Evolutionary conservation across 37 sponge, comb jelly and placozoan species (phyloP), one percentile per base, ranked within the genome.

Genomic region (Eunapius fragilis): DNA sequence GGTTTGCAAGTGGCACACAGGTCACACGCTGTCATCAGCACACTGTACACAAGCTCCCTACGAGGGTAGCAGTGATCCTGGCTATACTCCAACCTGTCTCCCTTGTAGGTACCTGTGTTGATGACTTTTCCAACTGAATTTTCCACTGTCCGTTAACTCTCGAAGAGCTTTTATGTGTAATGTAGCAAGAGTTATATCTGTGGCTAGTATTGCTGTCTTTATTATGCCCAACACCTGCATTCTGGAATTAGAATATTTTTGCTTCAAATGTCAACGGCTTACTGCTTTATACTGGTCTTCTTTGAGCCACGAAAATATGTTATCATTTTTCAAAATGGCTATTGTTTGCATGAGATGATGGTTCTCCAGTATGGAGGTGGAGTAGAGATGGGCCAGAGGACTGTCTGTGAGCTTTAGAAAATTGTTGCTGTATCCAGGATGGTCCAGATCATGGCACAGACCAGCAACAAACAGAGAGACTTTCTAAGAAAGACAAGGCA

Each of bases 381-480:
- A 84, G 74, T 93, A 93, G 78, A 89, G 87, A 6, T 69, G 24
- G 22, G 94, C 82, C 68, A 93, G 71, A 14, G 90, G 94, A 31
- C 47, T 47, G 37, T 41, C 72, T 71, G 82, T 87, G 24, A 70
- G 35, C 70, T 50, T 71, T 67, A 87, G 33, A 85, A 90, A 93
- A 31, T 47, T 37, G 70, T 93, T 93, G 38, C 76, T 89, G 81
- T 81, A 77, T 47, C 91, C 94, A 77, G 87, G 80, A 78, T 93
- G 94, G 31, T 93, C 94, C 75, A 93, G 68, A 70, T 93, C 94
- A 37, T 93, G 94, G 36, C 94, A 93, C 9, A 89, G 68, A 28
- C 87, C 78, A 37, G 87, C 86, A 10, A 84, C 69, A 58, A 90
- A 36, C 33, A 93, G 71, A 31, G 87, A 87, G 14, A 93, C 31